Base-by-base conservation (phyloP, 2,113 vertebrate species). In the Cairina moschata region DNA sequence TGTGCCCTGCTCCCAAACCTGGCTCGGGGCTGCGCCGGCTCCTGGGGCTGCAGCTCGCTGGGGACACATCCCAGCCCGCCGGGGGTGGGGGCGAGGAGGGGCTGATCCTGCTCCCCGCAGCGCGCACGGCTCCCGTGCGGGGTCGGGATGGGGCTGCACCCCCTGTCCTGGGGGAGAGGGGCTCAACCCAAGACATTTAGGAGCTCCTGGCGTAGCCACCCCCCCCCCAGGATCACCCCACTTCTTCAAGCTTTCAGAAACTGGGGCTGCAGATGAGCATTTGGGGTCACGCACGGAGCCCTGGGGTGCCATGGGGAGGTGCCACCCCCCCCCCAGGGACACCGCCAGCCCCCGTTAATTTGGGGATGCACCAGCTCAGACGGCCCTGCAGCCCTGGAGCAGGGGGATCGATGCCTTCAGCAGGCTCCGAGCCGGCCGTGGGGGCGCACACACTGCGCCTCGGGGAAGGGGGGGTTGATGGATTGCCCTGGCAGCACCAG, bases 181-280 rank as follows among this genome's bases (percentile, higher is more conserved):
- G 10, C 31, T 52, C 50, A 52, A 52, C 8, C 13, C 50, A 25
- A 7, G 60, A 38, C 34, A 15, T 17, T 38, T 11, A 15, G 10
- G 6, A 52, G 17, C 13, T 36, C 36, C 31, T 5, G 2, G 8
- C 29, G 54, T 75, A 52, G 77, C 28, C 11, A 4, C 55, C 14
- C 26, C 29, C n/a, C n/a, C 29, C 29, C 20, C 14, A n/a, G 9
- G 8, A 18, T 28, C 46, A 8, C 0, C 7, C 50, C 0, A 0
- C 56, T 50, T 67, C 82, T 29, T 55, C 16, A 16, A 1, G 28
- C 54, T 16, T 54, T 13, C 52, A 28, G 52, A 13, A 28, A 54
- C 2, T 16, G 54, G 16, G 54, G 54, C 15, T 31, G 54, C 54
- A 10, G 29, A 9, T 56, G 54, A 31, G 54, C 28, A 17, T 56